phyloP scores from a whole-genome alignment of 2,888 invertebrate genomes.

The Plagodis dolabraria region DNA sequence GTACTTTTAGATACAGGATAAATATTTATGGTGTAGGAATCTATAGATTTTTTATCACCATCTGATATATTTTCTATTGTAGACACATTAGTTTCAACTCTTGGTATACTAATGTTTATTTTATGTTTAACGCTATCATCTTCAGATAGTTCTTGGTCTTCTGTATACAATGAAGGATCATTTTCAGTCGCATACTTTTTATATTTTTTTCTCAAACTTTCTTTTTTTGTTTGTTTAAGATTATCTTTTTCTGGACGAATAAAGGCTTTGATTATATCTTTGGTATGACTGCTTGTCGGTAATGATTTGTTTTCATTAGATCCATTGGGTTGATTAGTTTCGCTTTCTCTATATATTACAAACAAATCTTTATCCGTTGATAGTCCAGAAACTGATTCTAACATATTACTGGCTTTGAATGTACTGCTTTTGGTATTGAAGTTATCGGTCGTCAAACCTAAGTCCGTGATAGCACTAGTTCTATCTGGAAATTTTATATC shows the following conservation, averaged over 20 bases:
- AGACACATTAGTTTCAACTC: slow-evolving; percentile 48
- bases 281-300: slow-evolving; percentile 36
- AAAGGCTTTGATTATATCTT: slow-evolving; percentile 41
- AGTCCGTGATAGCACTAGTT: slow-evolving; percentile 37
- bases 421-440: slow-evolving; percentile 24
- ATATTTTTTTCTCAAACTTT: slow-evolving; percentile 6
- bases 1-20: slow-evolving; percentile 43
- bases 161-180: slow-evolving; percentile 31
- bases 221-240: slow-evolving; percentile 7
- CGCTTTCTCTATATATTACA: slow-evolving; percentile 64
- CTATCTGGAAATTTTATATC: slow-evolving; percentile 31
- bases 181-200: slow-evolving; percentile 18
- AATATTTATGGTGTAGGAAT: slow-evolving; percentile 49
- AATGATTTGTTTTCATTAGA: slow-evolving; percentile 36
- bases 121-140: slow-evolving; percentile 53
- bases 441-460: slow-evolving; percentile 29
- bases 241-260: slow-evolving; percentile 32
- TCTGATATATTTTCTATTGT: slow-evolving; percentile 49
- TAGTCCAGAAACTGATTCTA: slow-evolving; percentile 41
- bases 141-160: slow-evolving; percentile 41
- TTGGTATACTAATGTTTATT: slow-evolving; percentile 57
- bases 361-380: slow-evolving; percentile 61
- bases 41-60: slow-evolving; percentile 54
- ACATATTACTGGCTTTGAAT: slow-evolving; percentile 30
- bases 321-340: slow-evolving; percentile 41